Percentiles rank a stretch among this genome's conserved stretches.
Conservation (phyloP, 2,888 invertebrate species). For the Willowsia nigromaculata region DNA sequence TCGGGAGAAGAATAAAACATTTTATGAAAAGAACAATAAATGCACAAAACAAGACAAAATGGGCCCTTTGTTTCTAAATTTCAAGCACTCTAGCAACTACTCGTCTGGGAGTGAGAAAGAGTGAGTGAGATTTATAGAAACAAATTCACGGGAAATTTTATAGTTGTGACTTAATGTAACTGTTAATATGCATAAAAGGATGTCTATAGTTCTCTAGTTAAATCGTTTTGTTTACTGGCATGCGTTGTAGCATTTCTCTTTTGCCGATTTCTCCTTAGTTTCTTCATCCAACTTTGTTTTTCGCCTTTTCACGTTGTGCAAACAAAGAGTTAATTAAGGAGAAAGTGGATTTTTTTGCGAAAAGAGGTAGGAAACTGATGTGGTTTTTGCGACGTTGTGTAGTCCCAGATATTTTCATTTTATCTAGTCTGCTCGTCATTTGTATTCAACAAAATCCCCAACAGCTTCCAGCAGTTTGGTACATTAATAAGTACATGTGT, state of each 20-base stretch:
- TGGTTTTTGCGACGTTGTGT: background rate
- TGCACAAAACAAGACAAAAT: background rate
- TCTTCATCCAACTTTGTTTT: background rate
- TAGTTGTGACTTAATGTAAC: background rate
- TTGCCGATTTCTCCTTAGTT: background rate
- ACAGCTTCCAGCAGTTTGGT: background rate
- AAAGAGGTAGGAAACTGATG: background rate
- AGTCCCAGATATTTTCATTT: background rate
- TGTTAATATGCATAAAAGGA: background rate
- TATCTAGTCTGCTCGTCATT: background rate
- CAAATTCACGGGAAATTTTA: background rate
- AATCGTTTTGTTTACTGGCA: background rate
- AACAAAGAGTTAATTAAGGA: slow-evolving; percentile 17
- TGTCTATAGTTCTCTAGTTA: background rate
- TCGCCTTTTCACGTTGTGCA: background rate
- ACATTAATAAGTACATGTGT: background rate
- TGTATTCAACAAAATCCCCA: background rate
- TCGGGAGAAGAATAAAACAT: background rate
- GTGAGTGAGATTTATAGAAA: background rate
- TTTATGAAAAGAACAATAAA: background rate
- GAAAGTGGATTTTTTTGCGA: background rate
- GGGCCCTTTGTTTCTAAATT: background rate
- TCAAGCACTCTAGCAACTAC: background rate
- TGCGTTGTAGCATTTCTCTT: background rate
- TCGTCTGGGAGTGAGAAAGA: too few species aligned